phyloP scores from a whole-genome alignment of 2,888 invertebrate genomes.

The Drosophila nr. perissopoda region DNA sequence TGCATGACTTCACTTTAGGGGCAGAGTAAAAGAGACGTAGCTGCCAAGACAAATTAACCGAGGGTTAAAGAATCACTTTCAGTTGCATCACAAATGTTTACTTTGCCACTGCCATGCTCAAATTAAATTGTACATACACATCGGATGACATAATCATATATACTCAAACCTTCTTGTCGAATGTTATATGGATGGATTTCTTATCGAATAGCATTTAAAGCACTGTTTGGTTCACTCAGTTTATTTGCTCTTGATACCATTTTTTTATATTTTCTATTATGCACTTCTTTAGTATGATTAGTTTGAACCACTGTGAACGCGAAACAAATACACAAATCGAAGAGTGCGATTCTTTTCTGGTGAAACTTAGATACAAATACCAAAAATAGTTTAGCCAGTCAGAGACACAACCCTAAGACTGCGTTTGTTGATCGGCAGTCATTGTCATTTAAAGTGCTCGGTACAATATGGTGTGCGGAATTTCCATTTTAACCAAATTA shows the following conservation, averaged over 20 bases:
- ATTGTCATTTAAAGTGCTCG: constrained; percentile 75
- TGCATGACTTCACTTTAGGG: constrained; percentile 34
- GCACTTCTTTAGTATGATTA: constrained; percentile 1
- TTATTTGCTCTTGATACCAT: background rate
- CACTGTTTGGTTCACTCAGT: background rate
- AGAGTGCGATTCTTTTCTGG: constrained; percentile 25
- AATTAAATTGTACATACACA: background rate
- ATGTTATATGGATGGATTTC: too few species aligned
- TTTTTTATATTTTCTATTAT: background rate
- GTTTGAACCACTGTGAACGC: background rate
- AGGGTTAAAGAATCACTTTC: constrained; percentile 29
- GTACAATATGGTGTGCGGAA: constrained; percentile 82
- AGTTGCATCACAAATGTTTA: constrained; percentile 7
- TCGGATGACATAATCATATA: too few species aligned
- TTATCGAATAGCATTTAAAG: background rate
- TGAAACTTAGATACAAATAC: constrained; percentile 54
- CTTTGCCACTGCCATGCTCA: background rate
- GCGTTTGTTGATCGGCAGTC: constrained; percentile 42
- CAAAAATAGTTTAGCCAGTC: constrained; percentile 62
- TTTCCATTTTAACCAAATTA: constrained; percentile 83
- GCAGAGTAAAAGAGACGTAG: constrained; percentile 3
- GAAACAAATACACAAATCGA: constrained; percentile 17
- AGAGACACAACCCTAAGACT: constrained; percentile 30
- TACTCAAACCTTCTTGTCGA: too few species aligned
- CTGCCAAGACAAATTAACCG: constrained; percentile 32